Conservation (phyloP, 2,113 vertebrate genomes). For the Lates calcarifer region DNA sequence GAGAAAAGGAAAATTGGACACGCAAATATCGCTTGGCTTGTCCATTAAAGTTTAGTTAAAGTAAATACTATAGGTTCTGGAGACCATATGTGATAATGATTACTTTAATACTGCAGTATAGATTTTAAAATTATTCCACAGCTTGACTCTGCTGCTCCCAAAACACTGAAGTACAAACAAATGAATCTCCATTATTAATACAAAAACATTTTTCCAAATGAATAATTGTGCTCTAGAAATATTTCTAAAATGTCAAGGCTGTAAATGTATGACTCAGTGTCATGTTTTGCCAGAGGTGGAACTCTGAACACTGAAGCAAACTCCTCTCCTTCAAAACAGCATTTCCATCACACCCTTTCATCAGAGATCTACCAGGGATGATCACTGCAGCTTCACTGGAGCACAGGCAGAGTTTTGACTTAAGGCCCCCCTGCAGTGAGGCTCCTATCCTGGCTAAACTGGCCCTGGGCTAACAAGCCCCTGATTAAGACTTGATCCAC, state of each 20-base stretch:
- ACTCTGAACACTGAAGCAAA: neutral
- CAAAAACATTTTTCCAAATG: constrained; percentile 5
- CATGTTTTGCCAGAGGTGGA: constrained; percentile 12
- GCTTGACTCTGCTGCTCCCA: neutral
- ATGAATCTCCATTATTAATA: constrained; percentile 10
- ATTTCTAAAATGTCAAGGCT: neutral
- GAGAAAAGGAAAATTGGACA: no score
- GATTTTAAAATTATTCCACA: neutral
- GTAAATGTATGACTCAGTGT: neutral
- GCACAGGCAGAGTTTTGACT: neutral
- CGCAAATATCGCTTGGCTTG: neutral
- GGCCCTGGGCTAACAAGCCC: constrained; percentile 68
- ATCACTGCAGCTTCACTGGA: constrained; percentile 28
- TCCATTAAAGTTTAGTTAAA: neutral
- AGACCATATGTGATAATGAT: neutral
- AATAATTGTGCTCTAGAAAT: constrained; percentile 6
- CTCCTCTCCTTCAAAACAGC: neutral
- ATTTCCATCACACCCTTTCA: constrained; percentile 2
- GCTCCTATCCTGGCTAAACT: constrained; percentile 22
- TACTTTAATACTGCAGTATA: neutral
- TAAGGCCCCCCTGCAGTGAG: constrained; percentile 36
- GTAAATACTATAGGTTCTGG: neutral
- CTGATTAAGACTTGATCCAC: constrained; percentile 78
- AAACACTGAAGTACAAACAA: constrained; percentile 7
- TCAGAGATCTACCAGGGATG: constrained; percentile 9